Conservation (phyloP, 2,113 vertebrate genomes). For the Peucedramus taeniatus region DNA sequence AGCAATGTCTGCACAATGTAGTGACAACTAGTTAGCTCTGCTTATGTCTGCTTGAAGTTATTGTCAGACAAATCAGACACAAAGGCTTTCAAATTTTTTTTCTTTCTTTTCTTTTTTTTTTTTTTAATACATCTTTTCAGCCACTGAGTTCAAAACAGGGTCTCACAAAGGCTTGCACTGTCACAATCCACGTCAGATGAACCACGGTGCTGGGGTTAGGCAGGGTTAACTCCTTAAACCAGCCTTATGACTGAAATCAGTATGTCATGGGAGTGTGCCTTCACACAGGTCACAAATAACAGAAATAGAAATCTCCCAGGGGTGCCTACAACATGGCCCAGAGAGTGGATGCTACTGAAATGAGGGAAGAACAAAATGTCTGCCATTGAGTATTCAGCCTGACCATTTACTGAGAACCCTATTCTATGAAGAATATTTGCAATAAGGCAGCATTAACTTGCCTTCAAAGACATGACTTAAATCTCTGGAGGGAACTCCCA, state of each 20-base stretch:
- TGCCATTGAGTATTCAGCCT: not conserved
- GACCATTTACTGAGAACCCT: not conserved
- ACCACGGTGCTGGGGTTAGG: not conserved
- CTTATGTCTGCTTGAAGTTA: not conserved
- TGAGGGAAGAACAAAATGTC: not conserved
- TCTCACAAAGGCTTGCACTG: not conserved
- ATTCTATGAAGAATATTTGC: not conserved
- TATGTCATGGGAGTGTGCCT: not conserved
- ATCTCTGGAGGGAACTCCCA: constrained; percentile 15
- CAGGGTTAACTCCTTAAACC: not conserved
- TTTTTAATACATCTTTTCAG: not conserved
- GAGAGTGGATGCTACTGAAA: not conserved
- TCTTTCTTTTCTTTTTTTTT: rapidly evolving
- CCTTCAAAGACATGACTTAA: not conserved
- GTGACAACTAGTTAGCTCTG: not conserved
- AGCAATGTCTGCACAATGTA: not conserved
- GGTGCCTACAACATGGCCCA: rapidly evolving
- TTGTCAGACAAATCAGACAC: not conserved
- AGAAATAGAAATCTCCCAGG: not conserved
- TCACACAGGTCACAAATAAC: not conserved
- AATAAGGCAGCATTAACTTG: not conserved
- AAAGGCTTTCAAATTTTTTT: not conserved
- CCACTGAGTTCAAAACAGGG: not conserved
- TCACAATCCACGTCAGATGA: not conserved
- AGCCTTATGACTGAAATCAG: not conserved